Evolutionary conservation across 2,113 vertebrate species (phyloP), one percentile per base, ranked within the genome.

Genomic region (Thunnus maccoyii): DNA sequence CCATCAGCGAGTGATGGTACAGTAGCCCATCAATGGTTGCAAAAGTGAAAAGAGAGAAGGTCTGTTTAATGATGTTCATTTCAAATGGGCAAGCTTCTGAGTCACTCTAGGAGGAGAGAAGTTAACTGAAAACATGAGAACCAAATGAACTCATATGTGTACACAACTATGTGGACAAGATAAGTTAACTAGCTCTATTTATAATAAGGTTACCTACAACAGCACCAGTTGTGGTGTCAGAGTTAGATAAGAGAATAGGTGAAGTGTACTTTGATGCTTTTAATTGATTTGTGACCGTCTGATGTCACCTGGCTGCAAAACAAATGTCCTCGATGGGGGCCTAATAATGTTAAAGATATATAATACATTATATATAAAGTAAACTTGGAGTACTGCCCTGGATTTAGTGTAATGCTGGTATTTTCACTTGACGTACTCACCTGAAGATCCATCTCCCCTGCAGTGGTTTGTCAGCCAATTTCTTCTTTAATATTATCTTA

Each of bases 31-130:
- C 3, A 10, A 2, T 17, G 20, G 18, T n/a, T 22, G 3, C 2
- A 46, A 16, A 11, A 32, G 3, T 60, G 27, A 52, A 13, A 13
- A 56, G 17, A n/a, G 36, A 57, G 27, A 36, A 25, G 5, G 32
- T 47, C 11, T n/a, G 47, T 71, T 70, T 32, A 32, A 47, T 55
- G 12, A 66, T 51, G 32, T 63, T n/a, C 4, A 6, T 80, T 70
- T 51, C 15, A 25, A 44, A 41, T 57, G 12, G 47, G 0, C 48
- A n/a, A 78, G 60, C 32, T 20, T 63, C 18, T 61, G 65, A 48
- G 11, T n/a, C 22, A n/a, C 20, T 44, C n/a, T 22, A 4, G 54
- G 25, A 67, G 27, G 22, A 22, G 17, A 22, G 36, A 70, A 32
- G 27, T 67, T 15, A 50, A 22, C 20, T 0, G 0, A 51, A 52